Evolutionary conservation across 1,140 invertebrate species (phyloP).

Genomic region (Hyles euphorbiae): DNA sequence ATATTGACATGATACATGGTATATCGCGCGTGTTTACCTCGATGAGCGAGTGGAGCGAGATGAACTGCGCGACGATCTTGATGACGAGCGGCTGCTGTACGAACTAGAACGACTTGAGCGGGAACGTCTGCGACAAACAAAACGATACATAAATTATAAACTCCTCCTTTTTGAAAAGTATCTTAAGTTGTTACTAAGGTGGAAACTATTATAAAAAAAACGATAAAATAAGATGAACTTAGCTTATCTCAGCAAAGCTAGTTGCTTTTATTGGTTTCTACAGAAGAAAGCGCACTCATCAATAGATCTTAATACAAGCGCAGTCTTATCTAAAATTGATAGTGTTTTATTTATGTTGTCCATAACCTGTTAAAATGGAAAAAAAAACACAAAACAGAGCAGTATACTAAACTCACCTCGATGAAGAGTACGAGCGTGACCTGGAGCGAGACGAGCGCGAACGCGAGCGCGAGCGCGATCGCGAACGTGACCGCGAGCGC

Average conservation of each 20-base stretch:
- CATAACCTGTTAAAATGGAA: not conserved
- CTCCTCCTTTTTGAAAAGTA: too few relatives aligned
- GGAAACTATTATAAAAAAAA: too few relatives aligned
- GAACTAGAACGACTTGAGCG: constrained; percentile 63
- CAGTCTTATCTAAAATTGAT: too few relatives aligned
- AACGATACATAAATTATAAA: not conserved
- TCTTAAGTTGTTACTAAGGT: too few relatives aligned
- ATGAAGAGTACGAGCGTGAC: constrained; percentile 71
- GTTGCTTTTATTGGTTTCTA: too few relatives aligned
- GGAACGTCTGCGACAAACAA: constrained; percentile 33
- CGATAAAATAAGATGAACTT: too few relatives aligned
- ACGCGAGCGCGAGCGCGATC: constrained; percentile 24
- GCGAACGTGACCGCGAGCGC: constrained; percentile 30
- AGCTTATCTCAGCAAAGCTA: too few relatives aligned
- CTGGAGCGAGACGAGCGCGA: constrained; percentile 61
- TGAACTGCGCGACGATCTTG: constrained; percentile 69
- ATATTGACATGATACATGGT: too few relatives aligned
- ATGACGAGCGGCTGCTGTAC: constrained; percentile 65
- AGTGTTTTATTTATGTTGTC: not conserved
- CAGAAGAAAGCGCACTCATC: too few relatives aligned
- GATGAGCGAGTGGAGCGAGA: constrained; percentile 68
- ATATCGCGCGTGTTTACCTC: constrained; percentile 38
- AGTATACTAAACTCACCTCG: constrained; percentile 45
- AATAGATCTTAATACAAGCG: too few relatives aligned
- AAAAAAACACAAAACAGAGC: constrained; percentile 3